Evolutionary conservation across 1,140 invertebrate species (phyloP), one percentile per base, ranked within the genome.

Genomic region (Drosophila pruinosa): DNA sequence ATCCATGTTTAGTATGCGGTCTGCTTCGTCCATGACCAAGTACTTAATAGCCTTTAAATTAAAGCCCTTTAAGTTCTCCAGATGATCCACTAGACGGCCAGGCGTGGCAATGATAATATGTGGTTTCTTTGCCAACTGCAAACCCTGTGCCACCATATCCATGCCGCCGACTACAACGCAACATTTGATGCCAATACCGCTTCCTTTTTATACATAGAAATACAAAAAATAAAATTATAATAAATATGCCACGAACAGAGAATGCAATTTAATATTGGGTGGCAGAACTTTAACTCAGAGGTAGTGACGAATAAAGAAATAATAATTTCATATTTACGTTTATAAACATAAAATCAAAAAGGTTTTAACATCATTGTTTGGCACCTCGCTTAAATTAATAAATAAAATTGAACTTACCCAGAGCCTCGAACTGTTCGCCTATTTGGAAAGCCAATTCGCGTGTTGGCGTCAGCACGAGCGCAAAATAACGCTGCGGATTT

Each of bases 361-460:
- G 43, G 54, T 53, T 73, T 86, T 78, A 67, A 90, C 89, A 90
- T 90, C 89, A 90, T 88, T 59, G 89, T 36, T 17, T 36, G 24
- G 45, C 8, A 22, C 4, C 10, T 38, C 4, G 19, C 1, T 22
- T 15, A 26, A 47, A 17, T 21, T 12, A 17, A 6, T 7, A 5
- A 4, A 26, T 39, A 6, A 10, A 17, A 26, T 14, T 3, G n/a
- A 2, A 86, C 89, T 93, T 92, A 96, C 96, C 96, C 63, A 98
- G 91, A n/a, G 97, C 97, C 92, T 98, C 96, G 93, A 99, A 97
- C 91, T 99, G 98, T 92, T 99, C 97, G 2, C 96, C 96, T 76
- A 99, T 99, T 92, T 99, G 98, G 89, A 97, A 97, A 26, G 99
- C 99, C 70, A 99, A 93, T 93, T 99, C 99, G 93, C 99, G 93